Conservation (phyloP, 2,888 invertebrate genomes). For the Caenorhabditis japonica region DNA sequence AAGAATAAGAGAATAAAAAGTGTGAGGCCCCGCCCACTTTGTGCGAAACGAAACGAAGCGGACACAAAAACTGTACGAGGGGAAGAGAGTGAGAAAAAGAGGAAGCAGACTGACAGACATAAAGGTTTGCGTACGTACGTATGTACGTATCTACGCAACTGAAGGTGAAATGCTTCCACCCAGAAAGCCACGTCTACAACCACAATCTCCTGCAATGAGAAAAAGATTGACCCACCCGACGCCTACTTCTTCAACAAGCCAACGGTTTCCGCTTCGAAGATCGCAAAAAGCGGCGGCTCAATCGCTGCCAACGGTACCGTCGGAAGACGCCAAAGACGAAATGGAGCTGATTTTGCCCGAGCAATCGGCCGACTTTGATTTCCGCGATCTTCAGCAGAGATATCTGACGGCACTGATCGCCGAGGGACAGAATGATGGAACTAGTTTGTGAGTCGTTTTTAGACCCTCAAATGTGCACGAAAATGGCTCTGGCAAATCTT, state of each 20-base stretch:
- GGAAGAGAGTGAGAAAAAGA: not conserved
- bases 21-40: slow-evolving; percentile 8
- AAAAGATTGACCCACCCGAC: not conserved
- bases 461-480: not conserved
- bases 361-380: slow-evolving; percentile 42
- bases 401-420: slow-evolving; percentile 35
- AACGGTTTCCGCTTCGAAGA: slow-evolving; percentile 30
- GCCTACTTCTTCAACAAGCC: not conserved
- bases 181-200: slow-evolving; percentile 7
- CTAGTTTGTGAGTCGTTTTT: slow-evolving; percentile 39
- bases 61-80: slow-evolving; percentile 7
- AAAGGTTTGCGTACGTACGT: too few relatives aligned
- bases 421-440: slow-evolving; percentile 19
- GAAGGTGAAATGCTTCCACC: slow-evolving; percentile 11
- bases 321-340: slow-evolving; percentile 25
- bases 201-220: not conserved
- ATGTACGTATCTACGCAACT: too few relatives aligned
- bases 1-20: not conserved
- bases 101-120: too few relatives aligned
- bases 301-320: slow-evolving; percentile 32
- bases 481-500: not conserved
- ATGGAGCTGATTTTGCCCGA: slow-evolving; percentile 23
- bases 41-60: slow-evolving; percentile 11
- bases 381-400: slow-evolving; percentile 40
- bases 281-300: slow-evolving; percentile 20